Evolutionary conservation across 1,140 invertebrate species (phyloP).

Genomic region (Archivesica marissinica): DNA sequence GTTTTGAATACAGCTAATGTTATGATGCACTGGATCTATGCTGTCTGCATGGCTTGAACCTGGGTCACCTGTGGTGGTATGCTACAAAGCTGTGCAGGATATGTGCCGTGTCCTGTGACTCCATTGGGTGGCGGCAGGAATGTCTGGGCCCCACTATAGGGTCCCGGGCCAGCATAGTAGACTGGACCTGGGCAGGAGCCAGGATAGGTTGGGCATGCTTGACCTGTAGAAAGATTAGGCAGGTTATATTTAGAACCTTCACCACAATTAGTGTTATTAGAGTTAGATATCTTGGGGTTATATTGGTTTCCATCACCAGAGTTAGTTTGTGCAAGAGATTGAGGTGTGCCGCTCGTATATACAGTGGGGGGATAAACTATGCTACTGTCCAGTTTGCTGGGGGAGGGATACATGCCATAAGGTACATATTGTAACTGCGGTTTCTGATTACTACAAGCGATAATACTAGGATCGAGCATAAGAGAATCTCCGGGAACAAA

Average conservation of each 20-base stretch:
- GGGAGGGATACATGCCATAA: background rate
- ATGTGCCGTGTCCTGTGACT: background rate
- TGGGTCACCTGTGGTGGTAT: conserved; percentile 17
- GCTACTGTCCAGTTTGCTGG: conserved; percentile 8
- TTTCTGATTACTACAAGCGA: conserved; percentile 37
- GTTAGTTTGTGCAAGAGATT: conserved; percentile 18
- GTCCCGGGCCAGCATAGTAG: conserved; percentile 1
- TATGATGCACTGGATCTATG: conserved; percentile 3
- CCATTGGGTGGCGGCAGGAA: background rate
- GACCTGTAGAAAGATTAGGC: conserved; percentile 61
- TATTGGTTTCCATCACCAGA: conserved; percentile 13
- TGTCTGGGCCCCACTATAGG: background rate
- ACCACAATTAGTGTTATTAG: conserved; percentile 45
- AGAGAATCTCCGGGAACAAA: conserved; percentile 71
- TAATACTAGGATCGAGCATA: conserved; percentile 54
- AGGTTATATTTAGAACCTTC: conserved; percentile 57
- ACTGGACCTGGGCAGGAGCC: conserved; percentile 6
- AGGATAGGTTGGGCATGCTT: conserved; percentile 15
- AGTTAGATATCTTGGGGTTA: conserved; percentile 36
- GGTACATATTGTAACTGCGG: background rate
- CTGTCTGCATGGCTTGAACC: conserved; percentile 27
- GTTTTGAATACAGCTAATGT: no score
- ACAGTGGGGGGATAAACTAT: background rate
- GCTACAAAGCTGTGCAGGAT: conserved; percentile 5
- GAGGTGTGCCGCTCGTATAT: background rate